phyloP scores from a whole-genome alignment of 1,140 invertebrate genomes.

The Elymnias hypermnestra region DNA sequence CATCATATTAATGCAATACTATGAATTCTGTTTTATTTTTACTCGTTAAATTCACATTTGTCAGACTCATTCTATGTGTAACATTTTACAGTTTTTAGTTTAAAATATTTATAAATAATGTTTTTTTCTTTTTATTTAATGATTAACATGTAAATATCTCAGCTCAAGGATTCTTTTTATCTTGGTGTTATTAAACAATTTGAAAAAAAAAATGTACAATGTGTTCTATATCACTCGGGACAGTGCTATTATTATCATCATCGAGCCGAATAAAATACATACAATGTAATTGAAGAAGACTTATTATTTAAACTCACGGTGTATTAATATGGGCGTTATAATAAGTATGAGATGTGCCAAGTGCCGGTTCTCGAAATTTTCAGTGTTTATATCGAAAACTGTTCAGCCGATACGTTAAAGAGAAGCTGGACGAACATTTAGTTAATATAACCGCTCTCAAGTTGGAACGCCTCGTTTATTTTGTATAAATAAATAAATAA shows the following conservation, averaged over 20 bases:
- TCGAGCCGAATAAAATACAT: constrained; percentile 11
- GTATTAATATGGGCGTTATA: constrained; percentile 2
- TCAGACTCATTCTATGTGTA: constrained; percentile 11
- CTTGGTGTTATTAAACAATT: constrained; percentile 23
- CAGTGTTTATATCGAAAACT: constrained; percentile 1
- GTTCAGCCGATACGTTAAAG: constrained; percentile 7
- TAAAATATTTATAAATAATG: neutral
- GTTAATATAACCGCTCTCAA: constrained; percentile 36
- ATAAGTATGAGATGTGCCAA: constrained; percentile 32
- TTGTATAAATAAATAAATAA: constrained; percentile 32
- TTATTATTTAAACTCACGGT: constrained; percentile 15
- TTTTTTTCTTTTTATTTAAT: neutral
- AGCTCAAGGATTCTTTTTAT: constrained; percentile 23
- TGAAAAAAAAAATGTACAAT: constrained; percentile 10
- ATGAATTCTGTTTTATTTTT: neutral
- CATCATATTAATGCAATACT: neutral
- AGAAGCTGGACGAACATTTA: constrained; percentile 17
- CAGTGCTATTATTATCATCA: constrained; percentile 9
- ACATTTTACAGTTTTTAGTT: constrained; percentile 5
- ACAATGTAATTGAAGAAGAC: constrained; percentile 21
- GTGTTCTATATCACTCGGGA: constrained; percentile 11
- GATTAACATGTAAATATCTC: constrained; percentile 34
- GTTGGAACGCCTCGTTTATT: constrained; percentile 26
- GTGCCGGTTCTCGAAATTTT: constrained; percentile 19
- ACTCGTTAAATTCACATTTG: constrained; percentile 1